A percentile compares a stretch with the other conserved stretches of the same genome.
Conservation (phyloP, 2,113 vertebrate species). For the Neoarius graeffei region DNA sequence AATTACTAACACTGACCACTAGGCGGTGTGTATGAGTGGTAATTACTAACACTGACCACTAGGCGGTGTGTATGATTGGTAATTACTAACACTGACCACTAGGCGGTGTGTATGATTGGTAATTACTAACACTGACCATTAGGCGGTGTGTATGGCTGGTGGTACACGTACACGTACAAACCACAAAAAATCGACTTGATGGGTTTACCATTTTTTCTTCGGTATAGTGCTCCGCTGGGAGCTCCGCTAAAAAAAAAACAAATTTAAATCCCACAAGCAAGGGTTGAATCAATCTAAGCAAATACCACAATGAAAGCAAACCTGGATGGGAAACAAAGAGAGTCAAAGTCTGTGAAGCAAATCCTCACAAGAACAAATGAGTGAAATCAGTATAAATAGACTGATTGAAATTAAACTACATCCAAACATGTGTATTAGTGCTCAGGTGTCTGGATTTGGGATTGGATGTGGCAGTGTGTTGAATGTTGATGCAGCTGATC, state of each 20-base stretch:
- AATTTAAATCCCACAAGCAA: background rate
- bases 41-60: too few species aligned
- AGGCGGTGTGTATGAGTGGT: too few species aligned
- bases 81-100: too few species aligned
- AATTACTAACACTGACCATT: too few species aligned
- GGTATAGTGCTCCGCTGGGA: too few species aligned
- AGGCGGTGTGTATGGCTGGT: too few species aligned
- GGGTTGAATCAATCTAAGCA: background rate
- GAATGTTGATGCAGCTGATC: background rate
- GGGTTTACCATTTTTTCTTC: too few species aligned
- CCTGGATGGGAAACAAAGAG: background rate
- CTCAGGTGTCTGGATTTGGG: background rate
- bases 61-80: too few species aligned
- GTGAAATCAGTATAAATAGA: background rate
- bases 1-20: too few species aligned
- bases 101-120: too few species aligned
- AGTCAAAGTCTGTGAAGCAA: background rate
- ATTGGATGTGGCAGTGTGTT: background rate
- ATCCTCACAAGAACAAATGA: background rate
- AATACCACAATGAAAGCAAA: background rate
- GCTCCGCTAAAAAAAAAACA: background rate
- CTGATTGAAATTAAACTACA: background rate
- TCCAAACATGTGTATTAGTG: background rate
- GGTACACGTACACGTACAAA: too few species aligned
- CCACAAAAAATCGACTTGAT: too few species aligned